phyloP scores from a whole-genome alignment of 1,140 invertebrate genomes.

The Orius insidiosus region DNA sequence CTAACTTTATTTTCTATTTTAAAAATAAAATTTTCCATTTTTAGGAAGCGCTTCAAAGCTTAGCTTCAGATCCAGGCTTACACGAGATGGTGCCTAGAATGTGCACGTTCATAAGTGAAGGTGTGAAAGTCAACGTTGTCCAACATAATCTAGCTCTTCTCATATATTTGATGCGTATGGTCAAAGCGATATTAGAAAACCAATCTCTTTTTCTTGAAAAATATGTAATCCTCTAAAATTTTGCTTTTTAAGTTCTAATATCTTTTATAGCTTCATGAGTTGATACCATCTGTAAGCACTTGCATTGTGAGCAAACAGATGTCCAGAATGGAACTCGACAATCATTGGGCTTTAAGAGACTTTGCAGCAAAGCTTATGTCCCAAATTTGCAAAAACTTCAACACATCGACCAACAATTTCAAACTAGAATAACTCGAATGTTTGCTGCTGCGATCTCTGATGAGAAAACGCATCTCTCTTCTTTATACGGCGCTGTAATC shows the following conservation, averaged over 20 bases:
- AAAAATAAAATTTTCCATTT: conserved; percentile 17
- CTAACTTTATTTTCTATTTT: conserved; percentile 9
- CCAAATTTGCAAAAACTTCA: conserved; percentile 93
- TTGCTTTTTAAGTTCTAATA: not conserved
- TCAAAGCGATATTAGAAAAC: conserved; percentile 88
- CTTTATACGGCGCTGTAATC: conserved; percentile 83
- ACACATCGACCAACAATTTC: conserved; percentile 91
- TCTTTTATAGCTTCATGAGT: conserved; percentile 81
- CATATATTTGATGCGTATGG: conserved; percentile 98
- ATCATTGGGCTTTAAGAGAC: conserved; percentile 96
- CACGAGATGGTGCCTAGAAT: conserved; percentile 96
- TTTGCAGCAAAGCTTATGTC: conserved; percentile 90
- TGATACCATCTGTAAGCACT: conserved; percentile 90
- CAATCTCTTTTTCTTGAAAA: conserved; percentile 91
- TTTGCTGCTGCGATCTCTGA: conserved; percentile 54
- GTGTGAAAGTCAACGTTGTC: conserved; percentile 94
- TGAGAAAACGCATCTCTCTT: conserved; percentile 73
- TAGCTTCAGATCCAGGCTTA: conserved; percentile 87
- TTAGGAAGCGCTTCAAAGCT: conserved; percentile 85
- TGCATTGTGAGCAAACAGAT: conserved; percentile 94
- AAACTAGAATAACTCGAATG: conserved; percentile 77
- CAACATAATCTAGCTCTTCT: conserved; percentile 94
- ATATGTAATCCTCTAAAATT: conserved; percentile 75
- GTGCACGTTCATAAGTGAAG: conserved; percentile 95
- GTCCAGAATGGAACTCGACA: conserved; percentile 90